Percentiles rank a stretch among this genome's conserved stretches.
Conservation (phyloP, 2,888 invertebrate species). For the Drosophila quinaria region DNA sequence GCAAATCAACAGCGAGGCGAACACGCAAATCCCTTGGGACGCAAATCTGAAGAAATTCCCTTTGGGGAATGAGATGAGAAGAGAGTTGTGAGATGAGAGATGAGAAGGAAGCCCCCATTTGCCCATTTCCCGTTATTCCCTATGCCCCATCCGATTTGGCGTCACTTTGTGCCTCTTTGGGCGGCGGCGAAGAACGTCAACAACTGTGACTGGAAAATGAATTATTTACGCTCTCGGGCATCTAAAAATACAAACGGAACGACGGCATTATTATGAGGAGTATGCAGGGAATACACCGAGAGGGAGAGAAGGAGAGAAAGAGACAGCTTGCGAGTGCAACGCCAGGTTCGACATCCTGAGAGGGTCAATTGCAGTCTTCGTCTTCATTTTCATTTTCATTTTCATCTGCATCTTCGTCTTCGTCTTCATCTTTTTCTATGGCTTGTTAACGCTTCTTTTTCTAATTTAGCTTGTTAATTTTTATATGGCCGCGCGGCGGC, state of each 20-base stretch:
- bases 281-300: constrained; percentile 13
- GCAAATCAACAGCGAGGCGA: constrained; percentile 53
- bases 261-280: constrained; percentile 32
- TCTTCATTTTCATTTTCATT: constrained; percentile 1
- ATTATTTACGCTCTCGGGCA: constrained; percentile 77
- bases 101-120: constrained; percentile 35
- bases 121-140: constrained; percentile 41
- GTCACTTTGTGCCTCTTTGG: constrained; percentile 50
- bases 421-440: constrained; percentile 7
- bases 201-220: constrained; percentile 82
- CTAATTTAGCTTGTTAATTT: constrained; percentile 70
- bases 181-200: constrained; percentile 70
- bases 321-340: constrained; percentile 29
- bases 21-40: constrained; percentile 54
- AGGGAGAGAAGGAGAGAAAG: not conserved
- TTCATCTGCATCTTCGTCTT: not conserved
- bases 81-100: constrained; percentile 2
- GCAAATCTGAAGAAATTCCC: constrained; percentile 34
- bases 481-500: constrained; percentile 19
- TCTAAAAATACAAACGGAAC: constrained; percentile 69
- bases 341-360: constrained; percentile 65
- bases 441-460: constrained; percentile 55
- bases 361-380: constrained; percentile 66
- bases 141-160: constrained; percentile 29
- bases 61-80: constrained; percentile 14